phyloP scores from a whole-genome alignment of 2,888 invertebrate genomes.

The Apodemia duryi region DNA sequence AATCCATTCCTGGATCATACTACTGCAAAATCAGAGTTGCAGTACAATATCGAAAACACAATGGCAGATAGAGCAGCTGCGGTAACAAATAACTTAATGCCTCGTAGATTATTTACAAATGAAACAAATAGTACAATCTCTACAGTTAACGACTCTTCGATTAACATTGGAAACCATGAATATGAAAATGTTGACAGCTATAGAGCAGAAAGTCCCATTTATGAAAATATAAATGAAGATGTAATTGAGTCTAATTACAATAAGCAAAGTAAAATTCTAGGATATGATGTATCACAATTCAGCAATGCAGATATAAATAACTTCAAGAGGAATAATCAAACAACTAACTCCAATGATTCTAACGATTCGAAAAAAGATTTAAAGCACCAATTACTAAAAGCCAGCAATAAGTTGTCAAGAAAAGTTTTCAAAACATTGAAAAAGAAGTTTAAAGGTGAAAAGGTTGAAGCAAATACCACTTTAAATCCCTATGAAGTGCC shows the following conservation, averaged over 20 bases:
- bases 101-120: slow-evolving; percentile 56
- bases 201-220: slow-evolving; percentile 60
- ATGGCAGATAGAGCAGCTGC: slow-evolving; percentile 36
- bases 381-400: slow-evolving; percentile 58
- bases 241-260: slow-evolving; percentile 46
- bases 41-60: slow-evolving; percentile 49
- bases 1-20: slow-evolving; percentile 57
- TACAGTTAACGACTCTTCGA: slow-evolving; percentile 57
- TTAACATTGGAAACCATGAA: slow-evolving; percentile 45
- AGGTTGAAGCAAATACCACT: slow-evolving; percentile 48
- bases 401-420: slow-evolving; percentile 62
- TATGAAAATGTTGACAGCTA: slow-evolving; percentile 66
- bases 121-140: slow-evolving; percentile 69
- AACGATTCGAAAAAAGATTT: slow-evolving; percentile 56
- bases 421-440: slow-evolving; percentile 67
- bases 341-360: slow-evolving; percentile 55
- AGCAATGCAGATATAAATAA: slow-evolving; percentile 67
- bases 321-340: slow-evolving; percentile 50
- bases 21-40: slow-evolving; percentile 44
- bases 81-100: slow-evolving; percentile 43
- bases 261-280: slow-evolving; percentile 73
- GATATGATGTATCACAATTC: slow-evolving; percentile 67
- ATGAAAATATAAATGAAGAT: slow-evolving; percentile 58
- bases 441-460: slow-evolving; percentile 66
- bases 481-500: slow-evolving; percentile 73